Evolutionary conservation across 1,140 invertebrate genomes (phyloP).

Genomic region (Teleogryllus occipitalis): DNA sequence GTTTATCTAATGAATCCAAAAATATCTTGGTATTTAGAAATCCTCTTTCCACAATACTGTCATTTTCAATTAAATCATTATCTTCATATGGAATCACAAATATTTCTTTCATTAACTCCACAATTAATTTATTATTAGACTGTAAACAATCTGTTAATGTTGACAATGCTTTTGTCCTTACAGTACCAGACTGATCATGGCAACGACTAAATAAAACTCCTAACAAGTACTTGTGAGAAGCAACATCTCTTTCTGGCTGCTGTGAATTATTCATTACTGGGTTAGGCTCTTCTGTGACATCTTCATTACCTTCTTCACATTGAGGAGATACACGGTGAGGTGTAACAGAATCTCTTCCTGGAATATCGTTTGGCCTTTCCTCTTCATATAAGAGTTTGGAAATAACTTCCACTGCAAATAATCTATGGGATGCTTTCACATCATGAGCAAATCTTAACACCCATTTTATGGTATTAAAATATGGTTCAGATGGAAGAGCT

Average conservation of each 20-base stretch:
- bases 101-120: background rate
- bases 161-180: background rate
- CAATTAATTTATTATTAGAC: background rate
- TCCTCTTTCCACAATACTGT: background rate
- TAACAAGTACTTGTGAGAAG: background rate
- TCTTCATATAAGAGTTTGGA: background rate
- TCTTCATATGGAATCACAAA: background rate
- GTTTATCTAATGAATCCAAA: background rate
- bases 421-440: background rate
- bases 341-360: background rate
- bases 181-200: background rate
- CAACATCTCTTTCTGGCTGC: background rate
- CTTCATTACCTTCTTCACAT: background rate
- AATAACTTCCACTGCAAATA: background rate
- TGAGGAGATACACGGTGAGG: background rate
- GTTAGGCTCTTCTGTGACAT: background rate
- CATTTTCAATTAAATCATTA: background rate
- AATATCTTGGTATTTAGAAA: background rate
- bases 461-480: background rate
- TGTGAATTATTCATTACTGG: background rate
- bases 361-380: background rate
- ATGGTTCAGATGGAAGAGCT: background rate
- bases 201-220: background rate
- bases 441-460: background rate
- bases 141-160: background rate